Percentiles rank a stretch among this genome's conserved stretches.
Evolutionary conservation across 2,113 vertebrate genomes (phyloP).

Genomic region (Seriola aureovittata): DNA sequence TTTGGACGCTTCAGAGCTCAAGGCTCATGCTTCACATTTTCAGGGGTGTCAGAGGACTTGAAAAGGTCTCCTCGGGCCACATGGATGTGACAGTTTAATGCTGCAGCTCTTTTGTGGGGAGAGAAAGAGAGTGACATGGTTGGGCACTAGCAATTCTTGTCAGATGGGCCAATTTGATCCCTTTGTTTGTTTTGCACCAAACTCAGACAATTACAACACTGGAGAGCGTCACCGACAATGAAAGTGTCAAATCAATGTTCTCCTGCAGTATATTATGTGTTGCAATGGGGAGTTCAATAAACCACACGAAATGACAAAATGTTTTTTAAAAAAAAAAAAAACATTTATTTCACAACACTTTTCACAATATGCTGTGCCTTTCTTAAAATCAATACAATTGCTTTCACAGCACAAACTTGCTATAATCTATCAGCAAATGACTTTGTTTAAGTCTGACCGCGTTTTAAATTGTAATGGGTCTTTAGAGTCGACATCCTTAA

Average conservation of each 20-base stretch:
- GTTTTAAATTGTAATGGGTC: conserved; percentile 49
- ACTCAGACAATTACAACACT: conserved; percentile 55
- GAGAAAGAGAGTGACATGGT: conserved; percentile 34
- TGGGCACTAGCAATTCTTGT: conserved; percentile 48
- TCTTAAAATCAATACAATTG: conserved; percentile 59
- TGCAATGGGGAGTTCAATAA: conserved; percentile 52
- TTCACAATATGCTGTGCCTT: conserved; percentile 36
- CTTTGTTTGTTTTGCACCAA: conserved; percentile 68
- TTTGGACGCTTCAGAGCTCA: conserved; percentile 20
- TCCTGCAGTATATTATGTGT: conserved; percentile 56
- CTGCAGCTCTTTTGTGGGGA: conserved; percentile 44
- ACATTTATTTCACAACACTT: conserved; percentile 42
- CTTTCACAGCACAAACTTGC: conserved; percentile 58
- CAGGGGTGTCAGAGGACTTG: conserved; percentile 44
- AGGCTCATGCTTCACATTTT: conserved; percentile 34
- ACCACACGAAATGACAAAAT: conserved; percentile 54
- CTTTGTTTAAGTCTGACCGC: conserved; percentile 42
- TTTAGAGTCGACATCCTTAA: conserved; percentile 45
- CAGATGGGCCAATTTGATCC: conserved; percentile 61
- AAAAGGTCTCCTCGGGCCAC: conserved; percentile 46
- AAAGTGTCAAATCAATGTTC: conserved; percentile 66
- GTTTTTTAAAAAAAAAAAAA: conserved; percentile 21
- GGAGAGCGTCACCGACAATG: conserved; percentile 49
- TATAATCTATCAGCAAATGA: conserved; percentile 51
- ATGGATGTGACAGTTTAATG: conserved; percentile 59